Evolutionary conservation across 2,797 vertebrate genomes (phyloP).

Genomic region (Rhynchonycteris naso): DNA sequence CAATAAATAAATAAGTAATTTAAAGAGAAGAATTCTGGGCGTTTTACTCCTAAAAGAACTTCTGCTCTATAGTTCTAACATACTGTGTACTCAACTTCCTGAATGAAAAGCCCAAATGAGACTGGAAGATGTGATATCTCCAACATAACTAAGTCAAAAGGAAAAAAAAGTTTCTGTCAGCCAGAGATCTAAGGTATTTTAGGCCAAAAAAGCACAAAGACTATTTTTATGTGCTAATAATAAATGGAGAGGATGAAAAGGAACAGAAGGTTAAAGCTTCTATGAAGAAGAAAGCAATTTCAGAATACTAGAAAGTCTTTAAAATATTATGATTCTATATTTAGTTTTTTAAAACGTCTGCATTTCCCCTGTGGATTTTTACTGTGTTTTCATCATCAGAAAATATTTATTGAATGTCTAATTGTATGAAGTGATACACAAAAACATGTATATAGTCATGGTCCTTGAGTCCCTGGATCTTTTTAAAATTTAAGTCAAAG

Average conservation of each 20-base stretch:
- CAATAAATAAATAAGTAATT: no score
- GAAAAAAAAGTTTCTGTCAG: background rate
- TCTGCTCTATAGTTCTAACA: background rate
- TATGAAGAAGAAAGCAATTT: constrained; percentile 1
- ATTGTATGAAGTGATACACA: background rate
- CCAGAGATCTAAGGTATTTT: background rate
- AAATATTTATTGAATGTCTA: constrained; percentile 9
- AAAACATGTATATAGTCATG: constrained; percentile 13
- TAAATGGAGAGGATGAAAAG: background rate
- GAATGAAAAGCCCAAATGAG: background rate
- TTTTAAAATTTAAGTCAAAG: constrained; percentile 45
- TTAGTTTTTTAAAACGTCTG: constrained; percentile 23
- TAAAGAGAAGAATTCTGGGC: background rate
- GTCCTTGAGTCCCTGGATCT: background rate
- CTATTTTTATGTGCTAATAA: background rate
- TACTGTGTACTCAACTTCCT: background rate
- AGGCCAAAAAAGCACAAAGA: background rate
- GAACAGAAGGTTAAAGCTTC: background rate
- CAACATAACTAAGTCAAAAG: background rate
- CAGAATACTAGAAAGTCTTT: background rate
- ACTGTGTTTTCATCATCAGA: constrained; percentile 41
- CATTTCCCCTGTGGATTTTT: background rate
- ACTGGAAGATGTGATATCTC: background rate
- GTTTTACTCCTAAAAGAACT: background rate
- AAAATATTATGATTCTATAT: background rate